Percentiles rank a stretch among this genome's conserved stretches.
Conservation (phyloP, 2,113 vertebrate genomes). For the Dromas ardeola region DNA sequence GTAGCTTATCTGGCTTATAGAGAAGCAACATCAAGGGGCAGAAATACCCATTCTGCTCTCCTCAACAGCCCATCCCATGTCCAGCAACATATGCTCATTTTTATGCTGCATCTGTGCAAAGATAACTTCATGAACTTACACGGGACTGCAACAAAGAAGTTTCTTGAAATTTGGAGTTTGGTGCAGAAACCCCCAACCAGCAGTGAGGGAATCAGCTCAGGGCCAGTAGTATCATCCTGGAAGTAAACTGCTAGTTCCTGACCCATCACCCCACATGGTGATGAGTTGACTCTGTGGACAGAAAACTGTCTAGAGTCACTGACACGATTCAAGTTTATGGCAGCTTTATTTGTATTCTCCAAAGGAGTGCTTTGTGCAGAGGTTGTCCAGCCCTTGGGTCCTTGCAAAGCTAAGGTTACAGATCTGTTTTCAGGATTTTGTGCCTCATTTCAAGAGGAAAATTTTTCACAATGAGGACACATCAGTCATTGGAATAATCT, state of each 20-base stretch:
- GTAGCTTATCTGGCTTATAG: background rate
- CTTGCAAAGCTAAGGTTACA: background rate
- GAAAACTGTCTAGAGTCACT: background rate
- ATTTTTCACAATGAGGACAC: background rate
- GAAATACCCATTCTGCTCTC: background rate
- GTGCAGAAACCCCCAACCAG: background rate
- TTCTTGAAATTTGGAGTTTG: background rate
- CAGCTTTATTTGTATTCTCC: background rate
- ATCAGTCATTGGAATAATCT: background rate
- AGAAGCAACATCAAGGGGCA: background rate
- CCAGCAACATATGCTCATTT: background rate
- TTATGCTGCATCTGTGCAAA: background rate
- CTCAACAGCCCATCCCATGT: background rate
- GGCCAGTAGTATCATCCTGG: background rate
- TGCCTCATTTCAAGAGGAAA: background rate
- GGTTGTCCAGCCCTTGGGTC: background rate
- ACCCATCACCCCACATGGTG: too few relatives aligned
- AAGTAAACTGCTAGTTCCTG: background rate
- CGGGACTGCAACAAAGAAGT: background rate
- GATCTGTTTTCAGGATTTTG: background rate
- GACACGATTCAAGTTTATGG: fast-evolving
- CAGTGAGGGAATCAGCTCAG: background rate
- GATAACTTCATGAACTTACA: background rate
- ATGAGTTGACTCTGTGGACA: background rate
- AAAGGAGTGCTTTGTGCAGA: background rate